These are phyloP conservation scores for Anoplolepis gracilipes DNA, from an alignment of 1,140 invertebrate species.

Conservation along the genomic window DNA sequence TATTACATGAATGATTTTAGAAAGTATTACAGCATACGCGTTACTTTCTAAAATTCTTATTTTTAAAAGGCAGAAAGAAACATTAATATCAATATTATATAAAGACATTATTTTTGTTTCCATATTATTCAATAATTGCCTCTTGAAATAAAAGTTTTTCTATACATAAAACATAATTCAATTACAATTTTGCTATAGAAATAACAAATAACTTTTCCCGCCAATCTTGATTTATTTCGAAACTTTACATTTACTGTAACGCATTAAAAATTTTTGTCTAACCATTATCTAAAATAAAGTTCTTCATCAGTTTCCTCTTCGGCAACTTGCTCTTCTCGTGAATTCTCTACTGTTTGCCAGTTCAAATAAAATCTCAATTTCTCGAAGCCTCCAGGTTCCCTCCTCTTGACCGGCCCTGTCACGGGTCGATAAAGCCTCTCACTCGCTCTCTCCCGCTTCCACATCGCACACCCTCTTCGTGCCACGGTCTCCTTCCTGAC, in stretches of 20 bases:
- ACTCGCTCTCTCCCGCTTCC: constrained; percentile 41
- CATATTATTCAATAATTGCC: not conserved
- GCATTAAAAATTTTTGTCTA: not conserved
- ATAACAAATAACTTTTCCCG: not conserved
- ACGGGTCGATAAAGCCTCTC: constrained; percentile 77
- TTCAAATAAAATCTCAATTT: constrained; percentile 41
- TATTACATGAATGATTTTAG: not conserved
- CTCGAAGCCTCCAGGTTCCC: constrained; percentile 53
- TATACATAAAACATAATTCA: not conserved
- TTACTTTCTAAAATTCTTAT: not conserved
- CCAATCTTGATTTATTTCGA: too few relatives aligned
- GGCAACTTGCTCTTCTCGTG: not conserved
- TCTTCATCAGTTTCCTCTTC: constrained; percentile 2
- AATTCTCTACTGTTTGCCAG: not conserved
- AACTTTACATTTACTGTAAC: not conserved
- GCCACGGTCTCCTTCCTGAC: not conserved
- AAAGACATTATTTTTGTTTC: not conserved
- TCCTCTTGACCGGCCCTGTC: constrained; percentile 35
- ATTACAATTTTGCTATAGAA: not conserved
- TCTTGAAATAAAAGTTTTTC: not conserved
- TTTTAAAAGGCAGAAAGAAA: not conserved
- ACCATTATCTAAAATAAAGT: not conserved
- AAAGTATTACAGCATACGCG: not conserved
- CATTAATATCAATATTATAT: not conserved
- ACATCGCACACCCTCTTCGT: constrained; percentile 7